These are phyloP conservation scores for Meloidogyne chitwoodi DNA, from an alignment of 1,140 invertebrate genomes.

Conservation along the genomic window DNA sequence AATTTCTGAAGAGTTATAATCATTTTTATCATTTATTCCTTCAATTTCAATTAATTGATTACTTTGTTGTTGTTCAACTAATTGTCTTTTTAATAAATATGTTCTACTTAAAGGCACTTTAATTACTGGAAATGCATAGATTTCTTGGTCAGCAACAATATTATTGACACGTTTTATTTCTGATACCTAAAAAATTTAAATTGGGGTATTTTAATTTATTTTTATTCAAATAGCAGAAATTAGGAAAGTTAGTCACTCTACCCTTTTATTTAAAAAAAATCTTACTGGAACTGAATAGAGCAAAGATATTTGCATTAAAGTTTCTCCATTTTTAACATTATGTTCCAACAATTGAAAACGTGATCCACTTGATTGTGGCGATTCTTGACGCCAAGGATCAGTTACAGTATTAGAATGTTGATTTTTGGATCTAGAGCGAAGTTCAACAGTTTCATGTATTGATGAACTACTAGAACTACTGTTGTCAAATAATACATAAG, in stretches of 20 bases:
- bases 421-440: slow-evolving; percentile 4
- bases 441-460: slow-evolving; percentile 14
- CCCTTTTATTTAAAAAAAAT: too few species aligned
- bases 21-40: not conserved
- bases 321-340: slow-evolving; percentile 17
- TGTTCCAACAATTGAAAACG: slow-evolving; percentile 4
- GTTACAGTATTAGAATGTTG: not conserved
- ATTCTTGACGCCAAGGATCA: slow-evolving; percentile 7
- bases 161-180: slow-evolving; percentile 42
- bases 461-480: not conserved
- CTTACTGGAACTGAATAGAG: slow-evolving; percentile 7
- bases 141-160: slow-evolving; percentile 34
- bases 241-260: too few species aligned
- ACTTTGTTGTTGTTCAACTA: slow-evolving; percentile 7
- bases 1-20: not conserved
- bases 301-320: slow-evolving; percentile 14
- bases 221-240: too few species aligned
- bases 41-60: not conserved
- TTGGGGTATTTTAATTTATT: not conserved
- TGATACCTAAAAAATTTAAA: slow-evolving; percentile 23
- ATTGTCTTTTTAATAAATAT: slow-evolving; percentile 9
- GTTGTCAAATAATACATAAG: not conserved
- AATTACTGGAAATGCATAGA: slow-evolving; percentile 25
- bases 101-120: slow-evolving; percentile 33
- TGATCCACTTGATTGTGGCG: not conserved